Evolutionary conservation across 2,888 invertebrate genomes (phyloP).

Genomic region (Ichneumon xanthorius): DNA sequence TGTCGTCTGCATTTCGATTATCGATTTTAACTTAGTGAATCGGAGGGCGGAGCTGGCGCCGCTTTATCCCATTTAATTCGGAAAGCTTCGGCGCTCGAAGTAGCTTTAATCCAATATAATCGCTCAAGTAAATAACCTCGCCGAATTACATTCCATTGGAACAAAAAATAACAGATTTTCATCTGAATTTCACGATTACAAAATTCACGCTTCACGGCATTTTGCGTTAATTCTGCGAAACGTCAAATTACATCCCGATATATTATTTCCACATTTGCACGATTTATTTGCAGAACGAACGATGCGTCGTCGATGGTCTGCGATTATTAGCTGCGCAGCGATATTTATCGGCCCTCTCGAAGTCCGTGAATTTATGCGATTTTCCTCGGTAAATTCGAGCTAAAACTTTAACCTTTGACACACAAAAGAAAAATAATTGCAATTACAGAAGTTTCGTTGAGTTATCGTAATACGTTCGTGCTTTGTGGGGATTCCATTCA

Average conservation of each 20-base stretch:
- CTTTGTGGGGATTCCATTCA: constrained; percentile 14
- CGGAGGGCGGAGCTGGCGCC: neutral
- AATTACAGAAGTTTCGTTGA: constrained; percentile 46
- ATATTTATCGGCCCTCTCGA: constrained; percentile 4
- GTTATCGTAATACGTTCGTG: constrained; percentile 40
- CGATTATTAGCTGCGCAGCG: neutral
- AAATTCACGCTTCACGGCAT: neutral
- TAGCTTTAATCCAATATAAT: neutral
- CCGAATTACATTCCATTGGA: neutral
- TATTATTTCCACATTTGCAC: neutral
- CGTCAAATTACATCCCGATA: neutral
- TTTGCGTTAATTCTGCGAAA: neutral
- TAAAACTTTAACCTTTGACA: neutral
- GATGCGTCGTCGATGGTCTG: neutral
- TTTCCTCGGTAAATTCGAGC: constrained; percentile 1
- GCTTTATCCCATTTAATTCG: neutral
- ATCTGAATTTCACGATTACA: neutral
- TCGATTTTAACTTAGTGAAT: neutral
- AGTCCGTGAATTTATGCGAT: constrained; percentile 5
- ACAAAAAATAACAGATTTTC: neutral
- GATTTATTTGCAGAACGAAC: neutral
- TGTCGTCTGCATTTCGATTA: neutral
- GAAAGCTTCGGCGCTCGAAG: neutral
- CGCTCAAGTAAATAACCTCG: no score
- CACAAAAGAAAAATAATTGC: constrained; percentile 1